A percentile compares a stretch with the other conserved stretches of the same genome.
These are phyloP conservation scores for Cephalopachus bancanus DNA, from an alignment of 2,797 vertebrate genomes.

Conservation along the genomic window DNA sequence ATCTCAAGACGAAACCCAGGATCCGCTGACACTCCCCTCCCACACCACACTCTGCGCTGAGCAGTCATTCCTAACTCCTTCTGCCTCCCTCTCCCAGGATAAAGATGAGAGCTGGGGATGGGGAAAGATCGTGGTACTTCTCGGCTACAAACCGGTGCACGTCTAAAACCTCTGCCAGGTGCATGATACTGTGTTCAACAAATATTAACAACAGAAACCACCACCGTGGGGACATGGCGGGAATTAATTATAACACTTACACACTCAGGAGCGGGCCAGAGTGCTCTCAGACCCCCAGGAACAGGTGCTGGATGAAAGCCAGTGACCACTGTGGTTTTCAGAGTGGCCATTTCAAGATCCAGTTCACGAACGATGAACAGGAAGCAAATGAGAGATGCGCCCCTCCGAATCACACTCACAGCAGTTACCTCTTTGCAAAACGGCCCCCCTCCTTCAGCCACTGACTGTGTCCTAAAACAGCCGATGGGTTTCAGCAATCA, in stretches of 20 bases:
- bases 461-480: constrained; percentile 41
- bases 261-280: neutral
- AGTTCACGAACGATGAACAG: constrained; percentile 58
- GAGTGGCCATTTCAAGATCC: constrained; percentile 61
- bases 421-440: constrained; percentile 55
- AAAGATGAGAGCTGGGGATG: neutral
- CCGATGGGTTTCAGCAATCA: neutral
- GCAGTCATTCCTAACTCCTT: neutral
- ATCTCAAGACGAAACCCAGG: neutral
- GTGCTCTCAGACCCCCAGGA: constrained; percentile 45
- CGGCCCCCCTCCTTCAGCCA: constrained; percentile 38
- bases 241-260: constrained; percentile 54
- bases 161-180: constrained; percentile 19
- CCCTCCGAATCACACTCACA: no score
- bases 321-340: constrained; percentile 66
- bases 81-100: neutral
- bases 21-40: neutral
- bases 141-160: neutral
- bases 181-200: constrained; percentile 47
- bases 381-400: constrained; percentile 60
- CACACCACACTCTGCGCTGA: neutral
- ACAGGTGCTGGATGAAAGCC: constrained; percentile 71
- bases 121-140: neutral
- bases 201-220: constrained; percentile 54
- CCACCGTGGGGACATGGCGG: constrained; percentile 9